These are phyloP conservation scores for Nymphalis urticae DNA, from an alignment of 2,888 invertebrate species.

Conservation along the genomic window DNA sequence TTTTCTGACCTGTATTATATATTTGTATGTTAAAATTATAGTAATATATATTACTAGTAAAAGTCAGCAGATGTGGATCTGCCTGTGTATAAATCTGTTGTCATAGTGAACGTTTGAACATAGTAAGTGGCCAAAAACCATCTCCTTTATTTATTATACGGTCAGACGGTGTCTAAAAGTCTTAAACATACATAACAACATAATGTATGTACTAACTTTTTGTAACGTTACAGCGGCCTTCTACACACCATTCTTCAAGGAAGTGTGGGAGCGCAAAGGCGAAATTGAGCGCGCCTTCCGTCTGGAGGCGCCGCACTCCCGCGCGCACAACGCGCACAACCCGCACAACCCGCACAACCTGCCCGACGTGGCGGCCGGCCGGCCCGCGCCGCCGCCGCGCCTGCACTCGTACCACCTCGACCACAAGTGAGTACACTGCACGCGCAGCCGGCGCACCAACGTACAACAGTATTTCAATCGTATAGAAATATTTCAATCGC, in stretches of 20 bases:
- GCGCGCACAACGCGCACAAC: constrained; percentile 75
- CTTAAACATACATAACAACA: too few relatives aligned
- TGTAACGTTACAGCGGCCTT: constrained; percentile 86
- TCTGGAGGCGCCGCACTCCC: constrained; percentile 85
- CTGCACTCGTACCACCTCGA: constrained; percentile 91
- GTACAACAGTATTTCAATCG: too few relatives aligned
- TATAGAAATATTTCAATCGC: background rate
- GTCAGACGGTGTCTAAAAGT: too few relatives aligned
- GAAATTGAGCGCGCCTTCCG: constrained; percentile 96
- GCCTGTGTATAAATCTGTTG: too few relatives aligned
- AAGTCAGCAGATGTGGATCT: too few relatives aligned
- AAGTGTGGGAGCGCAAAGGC: constrained; percentile 97
- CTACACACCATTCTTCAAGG: constrained; percentile 97
- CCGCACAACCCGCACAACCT: constrained; percentile 52
- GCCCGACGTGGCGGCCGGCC: constrained; percentile 84
- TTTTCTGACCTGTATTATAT: background rate
- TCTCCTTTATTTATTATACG: too few relatives aligned
- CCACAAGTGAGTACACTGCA: constrained; percentile 67
- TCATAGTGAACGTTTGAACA: too few relatives aligned
- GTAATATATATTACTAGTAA: too few relatives aligned
- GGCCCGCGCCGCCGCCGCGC: constrained; percentile 86
- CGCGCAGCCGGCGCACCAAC: background rate
- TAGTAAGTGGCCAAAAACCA: too few relatives aligned
- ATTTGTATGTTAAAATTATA: too few relatives aligned
- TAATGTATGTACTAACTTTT: background rate